These are phyloP conservation scores for Tadarida brasiliensis DNA, from an alignment of 2,797 vertebrate species.

Conservation along the genomic window DNA sequence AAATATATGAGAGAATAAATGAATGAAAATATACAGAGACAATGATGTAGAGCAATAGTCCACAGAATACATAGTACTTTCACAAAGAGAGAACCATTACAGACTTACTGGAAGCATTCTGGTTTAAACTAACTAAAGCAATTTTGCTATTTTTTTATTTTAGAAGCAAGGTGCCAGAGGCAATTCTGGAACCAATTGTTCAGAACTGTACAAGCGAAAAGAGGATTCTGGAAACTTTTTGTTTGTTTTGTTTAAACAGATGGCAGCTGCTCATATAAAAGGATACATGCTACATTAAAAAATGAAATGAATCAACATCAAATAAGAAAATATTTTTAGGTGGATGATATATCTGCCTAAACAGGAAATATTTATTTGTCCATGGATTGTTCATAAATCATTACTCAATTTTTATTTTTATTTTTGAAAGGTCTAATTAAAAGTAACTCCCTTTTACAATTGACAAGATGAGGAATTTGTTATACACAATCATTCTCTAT, in stretches of 20 bases:
- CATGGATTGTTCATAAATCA: neutral
- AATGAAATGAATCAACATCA: neutral
- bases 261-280: constrained; percentile 55
- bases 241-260: constrained; percentile 52
- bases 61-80: neutral
- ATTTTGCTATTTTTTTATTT: neutral
- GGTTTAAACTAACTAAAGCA: neutral
- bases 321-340: constrained; percentile 28
- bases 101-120: neutral
- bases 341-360: neutral
- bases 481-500: neutral
- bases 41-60: neutral
- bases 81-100: neutral
- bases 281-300: constrained; percentile 5
- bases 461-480: neutral
- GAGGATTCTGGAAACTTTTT: constrained; percentile 30
- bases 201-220: constrained; percentile 43
- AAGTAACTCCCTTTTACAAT: neutral
- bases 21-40: neutral
- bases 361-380: neutral
- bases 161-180: neutral
- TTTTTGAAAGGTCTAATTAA: neutral
- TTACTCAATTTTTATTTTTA: neutral
- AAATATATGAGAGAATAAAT: neutral
- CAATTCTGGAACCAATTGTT: constrained; percentile 58